phyloP scores from a whole-genome alignment of 2,888 invertebrate species.

The Drosophila neotestacea region DNA sequence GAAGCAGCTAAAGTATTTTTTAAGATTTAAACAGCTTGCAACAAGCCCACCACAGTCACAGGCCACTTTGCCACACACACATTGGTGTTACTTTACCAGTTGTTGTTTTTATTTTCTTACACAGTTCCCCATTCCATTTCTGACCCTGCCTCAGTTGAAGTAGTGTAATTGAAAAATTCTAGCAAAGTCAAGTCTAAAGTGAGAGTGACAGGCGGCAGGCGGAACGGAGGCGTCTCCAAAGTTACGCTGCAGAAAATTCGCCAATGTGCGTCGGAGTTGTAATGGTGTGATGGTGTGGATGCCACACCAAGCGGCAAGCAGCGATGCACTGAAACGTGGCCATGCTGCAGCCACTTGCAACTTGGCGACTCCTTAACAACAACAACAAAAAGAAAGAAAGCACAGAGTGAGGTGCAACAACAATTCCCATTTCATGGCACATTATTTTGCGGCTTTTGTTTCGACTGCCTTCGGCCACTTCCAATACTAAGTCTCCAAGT shows the following conservation, averaged over 20 bases:
- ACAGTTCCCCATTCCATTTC: not conserved
- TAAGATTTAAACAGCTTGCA: conserved; percentile 64
- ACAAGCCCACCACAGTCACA: conserved; percentile 42
- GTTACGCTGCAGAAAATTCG: conserved; percentile 78
- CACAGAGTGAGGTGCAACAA: conserved; percentile 43
- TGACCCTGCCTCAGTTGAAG: conserved; percentile 48
- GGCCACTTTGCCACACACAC: conserved; percentile 59
- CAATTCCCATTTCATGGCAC: conserved; percentile 83
- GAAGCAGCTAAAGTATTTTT: conserved; percentile 51
- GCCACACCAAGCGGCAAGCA: conserved; percentile 24
- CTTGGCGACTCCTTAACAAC: conserved; percentile 18
- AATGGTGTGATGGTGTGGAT: not conserved
- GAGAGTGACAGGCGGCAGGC: conserved; percentile 76
- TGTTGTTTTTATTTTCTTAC: conserved; percentile 15
- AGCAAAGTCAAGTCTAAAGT: conserved; percentile 81
- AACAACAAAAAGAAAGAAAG: not conserved
- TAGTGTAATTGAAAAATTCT: conserved; percentile 82
- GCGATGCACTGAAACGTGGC: conserved; percentile 63
- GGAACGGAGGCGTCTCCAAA: conserved; percentile 70
- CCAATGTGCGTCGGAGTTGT: conserved; percentile 50
- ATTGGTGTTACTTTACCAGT: conserved; percentile 54
- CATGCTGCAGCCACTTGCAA: conserved; percentile 51
- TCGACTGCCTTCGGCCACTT: conserved; percentile 57
- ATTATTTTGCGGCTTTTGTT: conserved; percentile 82
- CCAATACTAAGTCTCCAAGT: conserved; percentile 31